Evolutionary conservation across 2,888 invertebrate species (phyloP).

Genomic region (Hypomecis atomaria): DNA sequence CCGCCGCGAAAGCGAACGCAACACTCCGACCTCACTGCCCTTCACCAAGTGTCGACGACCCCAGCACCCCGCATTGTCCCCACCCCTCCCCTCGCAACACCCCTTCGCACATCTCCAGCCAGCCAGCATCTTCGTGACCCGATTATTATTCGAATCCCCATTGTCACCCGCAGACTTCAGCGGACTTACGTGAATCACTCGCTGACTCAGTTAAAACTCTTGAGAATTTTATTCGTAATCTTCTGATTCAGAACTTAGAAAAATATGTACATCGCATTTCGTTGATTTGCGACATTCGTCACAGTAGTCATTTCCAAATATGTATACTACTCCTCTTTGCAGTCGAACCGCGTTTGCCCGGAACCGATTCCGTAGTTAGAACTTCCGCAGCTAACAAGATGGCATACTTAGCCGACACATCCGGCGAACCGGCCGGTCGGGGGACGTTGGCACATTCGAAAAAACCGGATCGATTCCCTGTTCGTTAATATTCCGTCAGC

Average conservation of each 20-base stretch:
- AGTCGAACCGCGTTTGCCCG: conserved; percentile 38
- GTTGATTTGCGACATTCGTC: conserved; percentile 12
- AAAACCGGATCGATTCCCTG: conserved; percentile 53
- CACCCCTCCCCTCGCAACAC: conserved; percentile 53
- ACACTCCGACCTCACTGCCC: conserved; percentile 75
- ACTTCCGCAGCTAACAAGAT: conserved; percentile 41
- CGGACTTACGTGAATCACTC: conserved; percentile 31
- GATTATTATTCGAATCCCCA: conserved; percentile 60
- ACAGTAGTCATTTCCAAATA: conserved; percentile 29
- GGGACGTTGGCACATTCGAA: conserved; percentile 37
- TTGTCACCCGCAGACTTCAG: conserved; percentile 28
- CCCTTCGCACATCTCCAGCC: conserved; percentile 61
- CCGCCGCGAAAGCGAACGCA: conserved; percentile 77
- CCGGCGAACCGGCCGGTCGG: conserved; percentile 34
- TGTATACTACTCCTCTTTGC: conserved; percentile 27
- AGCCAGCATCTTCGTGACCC: conserved; percentile 70
- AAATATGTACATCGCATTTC: conserved; percentile 18
- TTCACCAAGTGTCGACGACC: conserved; percentile 81
- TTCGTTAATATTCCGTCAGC: conserved; percentile 56
- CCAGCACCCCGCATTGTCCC: conserved; percentile 56
- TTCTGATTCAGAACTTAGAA: conserved; percentile 20
- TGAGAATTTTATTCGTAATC: conserved; percentile 25
- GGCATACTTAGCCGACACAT: conserved; percentile 36
- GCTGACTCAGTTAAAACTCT: conserved; percentile 33
- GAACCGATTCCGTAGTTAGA: conserved; percentile 33